Evolutionary conservation across 2,888 invertebrate species (phyloP).

Genomic region (Napeogenes sylphis): DNA sequence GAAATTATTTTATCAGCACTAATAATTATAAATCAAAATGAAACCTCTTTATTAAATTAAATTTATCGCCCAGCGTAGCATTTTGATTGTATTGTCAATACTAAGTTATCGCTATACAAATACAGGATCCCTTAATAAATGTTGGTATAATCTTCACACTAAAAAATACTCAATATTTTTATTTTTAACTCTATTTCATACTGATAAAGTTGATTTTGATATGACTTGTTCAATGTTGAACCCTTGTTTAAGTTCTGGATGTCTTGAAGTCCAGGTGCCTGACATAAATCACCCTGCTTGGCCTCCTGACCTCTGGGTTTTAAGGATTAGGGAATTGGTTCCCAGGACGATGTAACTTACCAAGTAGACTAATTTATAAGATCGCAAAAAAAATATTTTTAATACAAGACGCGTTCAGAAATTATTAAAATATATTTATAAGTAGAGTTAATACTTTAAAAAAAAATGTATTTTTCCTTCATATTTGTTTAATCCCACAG

Average conservation of each 20-base stretch:
- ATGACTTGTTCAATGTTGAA: not conserved
- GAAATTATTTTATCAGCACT: too few species aligned
- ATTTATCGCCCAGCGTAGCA: slow-evolving; percentile 13
- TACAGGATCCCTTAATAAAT: slow-evolving; percentile 25
- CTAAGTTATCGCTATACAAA: slow-evolving; percentile 25
- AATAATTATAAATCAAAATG: slow-evolving; percentile 6
- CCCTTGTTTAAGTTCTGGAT: slow-evolving; percentile 4
- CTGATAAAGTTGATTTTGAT: not conserved
- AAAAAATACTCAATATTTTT: slow-evolving; percentile 3
- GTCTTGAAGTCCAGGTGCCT: slow-evolving; percentile 34
- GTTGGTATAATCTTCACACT: slow-evolving; percentile 15
- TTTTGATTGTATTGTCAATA: slow-evolving; percentile 22
- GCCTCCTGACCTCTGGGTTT: slow-evolving; percentile 48
- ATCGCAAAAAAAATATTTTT: slow-evolving; percentile 14
- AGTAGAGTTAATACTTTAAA: too few species aligned
- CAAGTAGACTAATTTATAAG: slow-evolving; percentile 34
- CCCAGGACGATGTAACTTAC: slow-evolving; percentile 40
- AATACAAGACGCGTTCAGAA: too few species aligned
- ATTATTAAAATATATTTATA: too few species aligned
- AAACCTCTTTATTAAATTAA: slow-evolving; percentile 7
- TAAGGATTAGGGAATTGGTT: slow-evolving; percentile 49
- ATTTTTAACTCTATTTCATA: slow-evolving; percentile 4
- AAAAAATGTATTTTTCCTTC: too few species aligned
- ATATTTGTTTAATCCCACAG: too few species aligned
- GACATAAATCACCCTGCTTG: slow-evolving; percentile 49